A percentile compares a stretch with the other conserved stretches of the same genome.
Conservation (phyloP, 2,797 vertebrate genomes). For the Mormyrus proboscirostris region DNA sequence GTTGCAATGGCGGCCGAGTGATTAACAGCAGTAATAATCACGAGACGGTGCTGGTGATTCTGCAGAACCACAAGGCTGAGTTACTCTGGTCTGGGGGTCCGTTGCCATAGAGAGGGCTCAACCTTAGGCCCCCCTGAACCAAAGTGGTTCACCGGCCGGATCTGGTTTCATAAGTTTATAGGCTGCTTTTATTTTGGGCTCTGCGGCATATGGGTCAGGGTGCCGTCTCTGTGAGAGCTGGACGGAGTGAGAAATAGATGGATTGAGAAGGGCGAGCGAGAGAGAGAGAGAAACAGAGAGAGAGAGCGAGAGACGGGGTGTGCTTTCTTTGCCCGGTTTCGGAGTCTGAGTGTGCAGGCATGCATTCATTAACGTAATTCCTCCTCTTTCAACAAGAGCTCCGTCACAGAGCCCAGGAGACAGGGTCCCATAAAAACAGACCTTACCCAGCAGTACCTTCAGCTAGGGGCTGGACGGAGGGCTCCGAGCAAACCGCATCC, state of each 20-base stretch:
- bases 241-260: conserved; percentile 19
- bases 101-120: conserved; percentile 26
- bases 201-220: conserved; percentile 20
- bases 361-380: conserved; percentile 75
- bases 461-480: conserved; percentile 48
- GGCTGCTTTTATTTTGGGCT: conserved; percentile 35
- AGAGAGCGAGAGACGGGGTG: conserved; percentile 11
- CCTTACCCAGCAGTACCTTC: conserved; percentile 46
- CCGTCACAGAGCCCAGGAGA: conserved; percentile 56
- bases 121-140: conserved; percentile 46
- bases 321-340: conserved; percentile 60
- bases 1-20: neutral
- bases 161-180: conserved; percentile 40
- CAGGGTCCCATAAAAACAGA: conserved; percentile 67
- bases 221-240: conserved; percentile 21
- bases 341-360: conserved; percentile 70
- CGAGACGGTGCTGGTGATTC: neutral
- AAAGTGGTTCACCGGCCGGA: conserved; percentile 32
- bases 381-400: conserved; percentile 62
- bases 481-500: conserved; percentile 55
- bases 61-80: neutral
- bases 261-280: neutral
- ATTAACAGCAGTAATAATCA: conserved; percentile 2
- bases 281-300: neutral
- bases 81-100: conserved; percentile 6